Percentiles rank a stretch among this genome's conserved stretches.
Evolutionary conservation across 2,113 vertebrate species (phyloP).

Genomic region (Microcebus tavaratra): DNA sequence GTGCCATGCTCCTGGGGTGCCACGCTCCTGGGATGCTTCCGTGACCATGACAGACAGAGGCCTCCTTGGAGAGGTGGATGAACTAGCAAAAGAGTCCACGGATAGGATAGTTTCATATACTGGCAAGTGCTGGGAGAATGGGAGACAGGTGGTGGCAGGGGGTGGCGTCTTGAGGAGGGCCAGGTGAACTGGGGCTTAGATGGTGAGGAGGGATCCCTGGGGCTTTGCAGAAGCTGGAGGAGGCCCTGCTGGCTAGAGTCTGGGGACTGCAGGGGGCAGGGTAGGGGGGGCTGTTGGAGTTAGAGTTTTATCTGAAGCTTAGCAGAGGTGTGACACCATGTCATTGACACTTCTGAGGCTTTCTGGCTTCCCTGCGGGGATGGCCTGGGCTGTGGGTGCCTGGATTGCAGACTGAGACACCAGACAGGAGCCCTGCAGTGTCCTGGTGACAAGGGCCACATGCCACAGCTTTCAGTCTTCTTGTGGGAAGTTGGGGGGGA

Average conservation of each 20-base stretch:
- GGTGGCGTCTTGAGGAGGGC: neutral
- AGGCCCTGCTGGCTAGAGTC: neutral
- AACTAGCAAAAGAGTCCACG: fast-evolving
- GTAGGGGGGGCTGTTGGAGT: neutral
- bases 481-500: neutral
- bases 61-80: neutral
- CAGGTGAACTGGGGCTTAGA: neutral
- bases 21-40: neutral
- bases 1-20: neutral
- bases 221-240: neutral
- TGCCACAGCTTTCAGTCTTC: neutral
- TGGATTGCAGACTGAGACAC: neutral
- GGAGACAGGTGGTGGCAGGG: neutral
- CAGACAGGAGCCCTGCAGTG: neutral
- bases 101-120: fast-evolving
- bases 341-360: fast-evolving
- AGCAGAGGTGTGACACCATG: too few species aligned
- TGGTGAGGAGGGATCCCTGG: neutral
- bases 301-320: neutral
- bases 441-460: neutral
- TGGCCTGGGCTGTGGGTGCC: neutral
- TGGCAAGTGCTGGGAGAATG: neutral
- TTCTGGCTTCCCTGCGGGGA: neutral
- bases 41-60: neutral
- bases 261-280: neutral